Base-by-base conservation (phyloP, 1,140 invertebrate species). In the Chironomus striatipennis region DNA sequence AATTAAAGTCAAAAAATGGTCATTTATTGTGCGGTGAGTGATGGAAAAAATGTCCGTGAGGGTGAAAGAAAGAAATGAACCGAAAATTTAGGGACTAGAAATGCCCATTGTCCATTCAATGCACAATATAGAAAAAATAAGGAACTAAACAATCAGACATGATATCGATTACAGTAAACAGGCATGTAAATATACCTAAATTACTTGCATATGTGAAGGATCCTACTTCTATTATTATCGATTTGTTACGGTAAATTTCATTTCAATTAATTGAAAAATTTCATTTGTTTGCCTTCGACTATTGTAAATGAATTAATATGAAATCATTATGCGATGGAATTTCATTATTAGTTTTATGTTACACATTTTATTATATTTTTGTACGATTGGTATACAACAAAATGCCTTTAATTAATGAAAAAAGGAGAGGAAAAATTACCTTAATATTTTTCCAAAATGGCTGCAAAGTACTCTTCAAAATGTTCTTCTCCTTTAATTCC, bases 211-310 rank as follows among this genome's bases (percentile, higher is more conserved):
- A 34, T 34, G 24, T 57, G 9, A 2, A 12, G 47, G 47, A 12
- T n/a, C 47, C n/a, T n/a, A n/a, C n/a, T n/a, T 57, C 2, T 57
- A 2, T 20, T 70, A 70, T 21, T 70, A 70, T 70, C 65, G 65
- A 70, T 70, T 57, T 70, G 1, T 70, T 70, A 18, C 65, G 65
- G 65, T 70, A 70, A 70, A 70, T 70, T 70, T 70, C 65, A 70
- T 21, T 70, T 70, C 65, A 70, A 70, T 70, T 70, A 70, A 70
- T 70, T 70, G 7, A 57, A 12, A 12, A 10, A 57, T n/a, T n/a
- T n/a, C n/a, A 12, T 2, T n/a, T n/a, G n/a, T 57, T 57, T 57
- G n/a, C 24, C 24, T 57, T 10, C 7, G 47, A 57, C 9, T 57
- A n/a, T 12, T 57, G 47, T 10, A 57, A 10, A 57, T 57, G 10